Base-by-base conservation (phyloP, 2,888 invertebrate genomes). In the Melinaea menophilus region DNA sequence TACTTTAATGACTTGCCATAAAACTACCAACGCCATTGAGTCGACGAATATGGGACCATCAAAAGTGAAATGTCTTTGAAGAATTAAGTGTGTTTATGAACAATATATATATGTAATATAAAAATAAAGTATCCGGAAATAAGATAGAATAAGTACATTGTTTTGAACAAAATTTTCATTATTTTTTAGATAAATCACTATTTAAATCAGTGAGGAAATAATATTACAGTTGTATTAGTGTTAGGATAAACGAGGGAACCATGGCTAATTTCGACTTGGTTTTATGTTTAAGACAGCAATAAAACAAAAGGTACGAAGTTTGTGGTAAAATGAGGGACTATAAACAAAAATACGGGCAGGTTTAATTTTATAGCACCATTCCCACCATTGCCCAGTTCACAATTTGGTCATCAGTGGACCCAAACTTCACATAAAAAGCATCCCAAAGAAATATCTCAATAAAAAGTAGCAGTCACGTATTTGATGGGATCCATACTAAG, bases 401-500 rank as follows among this genome's bases (percentile, higher is more conserved):
- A 63, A 66, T 63, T 51, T 56, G 46, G 61, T 61, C 56, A 22
- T 61, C 56, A 22, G 48, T 41, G 54, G 34, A 33, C 46, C 33
- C 56, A 12, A 51, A 47, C 48, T 59, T 60, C 47, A 41, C 57
- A 55, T 46, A 58, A 65, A 58, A 61, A 56, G 45, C 37, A 58
- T 31, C 22, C 48, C 34, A 60, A 63, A 57, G 51, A 63, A 69
- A 71, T 69, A 73, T 70, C 69, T 73, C 72, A 77, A 79, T 80
- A 79, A 79, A 79, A 75, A 69, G 72, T 63, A 66, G 71, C 69
- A 72, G 76, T 79, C 83, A 81, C 82, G 81, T 81, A 77, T 69
- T 72, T 68, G 63, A 72, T 61, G 75, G 75, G 72, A 72, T 71
- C 72, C 68, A 70, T 76, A 77, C 75, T 75, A 71, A 71, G 64